Conservation (phyloP, 2,888 invertebrate species). For the Luffia ferchaultella region DNA sequence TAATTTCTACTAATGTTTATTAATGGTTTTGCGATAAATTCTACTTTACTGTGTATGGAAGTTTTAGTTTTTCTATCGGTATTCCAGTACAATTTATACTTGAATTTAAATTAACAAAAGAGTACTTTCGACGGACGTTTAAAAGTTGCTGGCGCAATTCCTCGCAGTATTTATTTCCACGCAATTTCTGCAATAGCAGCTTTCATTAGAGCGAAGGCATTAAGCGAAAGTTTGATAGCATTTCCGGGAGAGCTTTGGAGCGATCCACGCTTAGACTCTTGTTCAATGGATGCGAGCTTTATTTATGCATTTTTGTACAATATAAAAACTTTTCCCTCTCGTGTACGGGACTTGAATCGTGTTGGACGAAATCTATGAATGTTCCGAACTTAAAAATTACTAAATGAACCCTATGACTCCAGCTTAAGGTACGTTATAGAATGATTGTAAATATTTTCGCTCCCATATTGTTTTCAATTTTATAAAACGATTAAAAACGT, state of each 20-base stretch:
- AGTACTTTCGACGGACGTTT: constrained; percentile 29
- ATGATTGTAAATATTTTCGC: too few species aligned
- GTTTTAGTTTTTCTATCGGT: too few species aligned
- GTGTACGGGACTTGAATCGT: not conserved
- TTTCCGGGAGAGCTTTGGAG: not conserved
- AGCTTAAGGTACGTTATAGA: too few species aligned
- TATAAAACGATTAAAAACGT: too few species aligned
- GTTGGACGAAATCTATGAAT: not conserved
- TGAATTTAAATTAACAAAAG: not conserved
- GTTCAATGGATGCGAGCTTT: not conserved
- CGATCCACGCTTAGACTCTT: constrained; percentile 15
- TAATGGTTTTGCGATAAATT: too few species aligned
- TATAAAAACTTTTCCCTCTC: not conserved
- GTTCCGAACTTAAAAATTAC: too few species aligned
- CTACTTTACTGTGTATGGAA: too few species aligned
- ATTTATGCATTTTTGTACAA: constrained; percentile 16
- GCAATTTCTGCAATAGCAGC: constrained; percentile 42
- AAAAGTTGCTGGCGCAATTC: constrained; percentile 42
- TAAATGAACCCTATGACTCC: too few species aligned
- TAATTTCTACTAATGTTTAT: too few species aligned
- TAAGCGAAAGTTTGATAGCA: constrained; percentile 25
- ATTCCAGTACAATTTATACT: not conserved
- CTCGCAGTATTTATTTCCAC: constrained; percentile 45
- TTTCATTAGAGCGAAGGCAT: constrained; percentile 38
- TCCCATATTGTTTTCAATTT: not conserved